Percentiles rank a stretch among this genome's conserved stretches.
phyloP scores from a whole-genome alignment of 2,888 invertebrate species.

The Helleia helle region DNA sequence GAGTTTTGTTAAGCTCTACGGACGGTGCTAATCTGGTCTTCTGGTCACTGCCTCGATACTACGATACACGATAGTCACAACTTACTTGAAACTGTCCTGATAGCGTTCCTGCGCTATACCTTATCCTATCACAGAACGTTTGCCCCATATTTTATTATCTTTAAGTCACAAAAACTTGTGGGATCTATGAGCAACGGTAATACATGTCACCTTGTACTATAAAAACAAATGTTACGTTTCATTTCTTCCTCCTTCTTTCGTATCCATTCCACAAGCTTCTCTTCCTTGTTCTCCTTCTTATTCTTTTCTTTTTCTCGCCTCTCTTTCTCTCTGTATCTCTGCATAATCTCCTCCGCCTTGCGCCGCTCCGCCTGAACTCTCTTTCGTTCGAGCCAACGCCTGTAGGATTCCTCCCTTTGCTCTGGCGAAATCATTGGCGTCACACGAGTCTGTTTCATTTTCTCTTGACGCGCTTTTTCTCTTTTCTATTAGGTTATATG shows the following conservation, averaged over 20 bases:
- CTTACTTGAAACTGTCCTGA: too few relatives aligned
- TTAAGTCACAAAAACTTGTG: too few relatives aligned
- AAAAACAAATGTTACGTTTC: constrained; percentile 58
- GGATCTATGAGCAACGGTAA: too few relatives aligned
- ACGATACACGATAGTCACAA: too few relatives aligned
- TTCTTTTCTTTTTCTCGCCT: constrained; percentile 46
- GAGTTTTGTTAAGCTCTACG: too few relatives aligned
- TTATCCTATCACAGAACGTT: too few relatives aligned
- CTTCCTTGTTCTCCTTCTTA: constrained; percentile 50
- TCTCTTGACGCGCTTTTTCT: constrained; percentile 42
- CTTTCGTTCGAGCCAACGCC: constrained; percentile 71
- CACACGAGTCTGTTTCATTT: constrained; percentile 33
- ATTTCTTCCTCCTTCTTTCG: constrained; percentile 73
- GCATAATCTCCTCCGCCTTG: constrained; percentile 55
- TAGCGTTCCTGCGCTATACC: too few relatives aligned
- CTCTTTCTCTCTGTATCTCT: constrained; percentile 40
- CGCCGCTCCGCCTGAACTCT: constrained; percentile 46
- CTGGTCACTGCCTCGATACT: too few relatives aligned
- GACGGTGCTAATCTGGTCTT: too few relatives aligned
- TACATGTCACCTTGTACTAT: background rate
- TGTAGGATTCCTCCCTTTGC: constrained; percentile 63
- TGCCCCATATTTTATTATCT: too few relatives aligned
- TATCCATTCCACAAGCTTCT: constrained; percentile 71
- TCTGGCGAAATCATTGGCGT: constrained; percentile 41
- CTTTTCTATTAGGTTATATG: constrained; percentile 46